A percentile compares a stretch with the other conserved stretches of the same genome.
Conservation (phyloP, 2,888 invertebrate genomes). For the Ophion ventricosus region DNA sequence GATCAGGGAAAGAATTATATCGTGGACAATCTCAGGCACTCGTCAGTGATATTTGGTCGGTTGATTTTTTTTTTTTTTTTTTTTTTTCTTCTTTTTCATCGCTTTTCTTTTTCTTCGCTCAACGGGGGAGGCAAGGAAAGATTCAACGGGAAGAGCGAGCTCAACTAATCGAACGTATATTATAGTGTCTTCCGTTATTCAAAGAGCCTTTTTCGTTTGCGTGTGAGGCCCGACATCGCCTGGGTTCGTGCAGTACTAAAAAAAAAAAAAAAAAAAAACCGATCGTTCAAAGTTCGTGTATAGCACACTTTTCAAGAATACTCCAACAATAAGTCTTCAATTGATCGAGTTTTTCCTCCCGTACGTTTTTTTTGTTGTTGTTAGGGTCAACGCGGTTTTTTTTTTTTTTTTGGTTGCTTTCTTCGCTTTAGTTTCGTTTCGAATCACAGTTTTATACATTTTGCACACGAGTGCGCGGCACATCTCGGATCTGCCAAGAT, state of each 20-base stretch:
- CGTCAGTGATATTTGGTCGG: slow-evolving; percentile 67
- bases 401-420: slow-evolving; percentile 29
- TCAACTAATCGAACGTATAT: slow-evolving; percentile 50
- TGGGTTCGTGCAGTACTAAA: slow-evolving; percentile 21
- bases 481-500: neutral
- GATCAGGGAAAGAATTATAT: slow-evolving; percentile 49
- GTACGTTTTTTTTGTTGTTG: slow-evolving; percentile 42
- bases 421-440: slow-evolving; percentile 52
- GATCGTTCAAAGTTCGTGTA: slow-evolving; percentile 35
- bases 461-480: slow-evolving; percentile 37
- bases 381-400: slow-evolving; percentile 24
- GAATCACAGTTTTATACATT: slow-evolving; percentile 64
- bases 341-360: slow-evolving; percentile 18
- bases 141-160: slow-evolving; percentile 23
- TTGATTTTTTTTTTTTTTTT: slow-evolving; percentile 39
- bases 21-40: slow-evolving; percentile 67
- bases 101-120: slow-evolving; percentile 27
- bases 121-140: slow-evolving; percentile 4
- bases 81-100: slow-evolving; percentile 16
- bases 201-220: slow-evolving; percentile 11
- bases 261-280: slow-evolving; percentile 11
- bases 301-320: slow-evolving; percentile 35
- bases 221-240: slow-evolving; percentile 29
- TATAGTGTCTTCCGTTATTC: slow-evolving; percentile 18
- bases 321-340: slow-evolving; percentile 41